These are phyloP conservation scores for cattle (Bos taurus) DNA, from an alignment of 2,113 vertebrate species.

Conservation along the genomic window DNA sequence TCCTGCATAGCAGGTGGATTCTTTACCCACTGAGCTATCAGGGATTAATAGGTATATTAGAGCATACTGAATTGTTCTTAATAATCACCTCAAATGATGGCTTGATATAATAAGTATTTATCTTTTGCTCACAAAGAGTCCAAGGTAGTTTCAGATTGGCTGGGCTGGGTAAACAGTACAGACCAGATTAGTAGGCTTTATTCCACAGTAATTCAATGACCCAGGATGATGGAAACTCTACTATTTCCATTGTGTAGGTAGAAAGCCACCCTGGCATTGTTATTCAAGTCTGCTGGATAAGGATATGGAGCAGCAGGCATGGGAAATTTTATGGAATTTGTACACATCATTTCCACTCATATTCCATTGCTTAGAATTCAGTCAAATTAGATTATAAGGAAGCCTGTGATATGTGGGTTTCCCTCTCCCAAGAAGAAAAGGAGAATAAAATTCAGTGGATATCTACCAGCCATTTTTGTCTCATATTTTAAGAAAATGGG, in stretches of 20 bases:
- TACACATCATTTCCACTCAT: background rate
- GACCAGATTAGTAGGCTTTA: background rate
- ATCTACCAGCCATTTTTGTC: background rate
- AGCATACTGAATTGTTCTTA: background rate
- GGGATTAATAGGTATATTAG: background rate
- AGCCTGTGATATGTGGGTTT: background rate
- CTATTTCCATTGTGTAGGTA: background rate
- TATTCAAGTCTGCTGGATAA: background rate
- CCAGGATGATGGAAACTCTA: background rate
- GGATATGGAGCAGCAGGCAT: background rate
- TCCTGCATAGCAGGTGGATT: background rate
- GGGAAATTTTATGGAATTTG: background rate
- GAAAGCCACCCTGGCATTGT: background rate
- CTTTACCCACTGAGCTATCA: background rate
- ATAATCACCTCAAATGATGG: background rate
- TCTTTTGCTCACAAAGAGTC: background rate
- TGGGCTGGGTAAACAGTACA: background rate
- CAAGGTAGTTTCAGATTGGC: background rate
- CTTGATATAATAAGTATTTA: background rate
- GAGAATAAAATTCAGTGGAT: background rate
- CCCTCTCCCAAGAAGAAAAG: background rate
- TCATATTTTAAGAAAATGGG: background rate
- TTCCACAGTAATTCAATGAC: background rate
- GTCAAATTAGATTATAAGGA: background rate
- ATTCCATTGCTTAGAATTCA: background rate